phyloP scores from a whole-genome alignment of 2,888 invertebrate species.

The Rhagium mordax region DNA sequence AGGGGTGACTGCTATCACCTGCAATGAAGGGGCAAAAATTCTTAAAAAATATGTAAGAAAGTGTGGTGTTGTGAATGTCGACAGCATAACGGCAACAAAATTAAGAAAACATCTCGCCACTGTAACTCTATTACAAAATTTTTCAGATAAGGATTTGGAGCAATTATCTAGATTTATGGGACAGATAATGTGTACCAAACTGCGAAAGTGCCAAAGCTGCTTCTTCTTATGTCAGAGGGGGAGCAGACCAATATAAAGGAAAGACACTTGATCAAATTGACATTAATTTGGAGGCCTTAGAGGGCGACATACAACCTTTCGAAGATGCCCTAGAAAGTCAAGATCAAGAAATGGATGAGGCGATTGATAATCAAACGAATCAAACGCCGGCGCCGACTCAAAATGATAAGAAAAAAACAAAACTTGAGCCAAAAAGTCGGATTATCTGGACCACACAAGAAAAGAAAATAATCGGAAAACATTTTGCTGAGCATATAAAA shows the following conservation, averaged over 20 bases:
- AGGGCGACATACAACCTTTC: no score
- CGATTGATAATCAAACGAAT: background rate
- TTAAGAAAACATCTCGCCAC: constrained; percentile 49
- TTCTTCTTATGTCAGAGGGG: constrained; percentile 37
- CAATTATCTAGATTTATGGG: constrained; percentile 46
- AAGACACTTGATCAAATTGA: constrained; percentile 38
- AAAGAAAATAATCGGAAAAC: background rate
- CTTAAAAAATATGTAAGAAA: constrained; percentile 43
- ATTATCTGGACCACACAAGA: background rate
- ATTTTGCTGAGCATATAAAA: background rate
- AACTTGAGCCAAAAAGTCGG: background rate
- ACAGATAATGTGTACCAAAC: constrained; percentile 47
- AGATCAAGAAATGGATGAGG: background rate
- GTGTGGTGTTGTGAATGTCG: constrained; percentile 28
- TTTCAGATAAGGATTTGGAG: constrained; percentile 43
- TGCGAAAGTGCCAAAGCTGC: constrained; percentile 42
- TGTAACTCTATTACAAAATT: constrained; percentile 35
- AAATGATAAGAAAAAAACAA: background rate
- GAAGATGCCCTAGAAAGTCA: no score
- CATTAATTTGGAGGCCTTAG: constrained; percentile 76
- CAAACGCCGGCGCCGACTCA: background rate
- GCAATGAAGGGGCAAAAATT: constrained; percentile 46
- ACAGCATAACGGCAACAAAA: constrained; percentile 38
- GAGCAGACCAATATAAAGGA: constrained; percentile 37
- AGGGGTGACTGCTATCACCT: constrained; percentile 36